Evolutionary conservation across 1,140 invertebrate genomes (phyloP), one percentile per base, ranked within the genome.

Genomic region (Ptiloglossa arizonensis): DNA sequence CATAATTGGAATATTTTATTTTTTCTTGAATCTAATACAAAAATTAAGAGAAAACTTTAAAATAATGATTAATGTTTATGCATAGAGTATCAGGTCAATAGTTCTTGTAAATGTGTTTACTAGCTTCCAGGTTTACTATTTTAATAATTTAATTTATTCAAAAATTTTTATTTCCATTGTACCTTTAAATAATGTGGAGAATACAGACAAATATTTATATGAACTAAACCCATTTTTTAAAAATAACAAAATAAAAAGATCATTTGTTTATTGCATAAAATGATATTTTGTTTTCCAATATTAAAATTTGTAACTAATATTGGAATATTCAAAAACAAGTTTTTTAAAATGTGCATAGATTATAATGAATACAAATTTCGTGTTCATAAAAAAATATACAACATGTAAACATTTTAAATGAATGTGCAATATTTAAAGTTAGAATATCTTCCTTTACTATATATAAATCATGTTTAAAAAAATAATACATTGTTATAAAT

Each of bases 401-500:
- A 9, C 32, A n/a, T 19, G 19, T n/a, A 29, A 57, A 38, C 38
- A 35, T 57, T 59, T 19, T 59, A 46, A 9, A 56, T 5, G 32
- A 32, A 22, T 19, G 22, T 29, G 13, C 32, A 17, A 19, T 66
- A 66, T 50, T 64, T 41, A 27, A 63, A 27, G 24, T 41, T 32
- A 66, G 41, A 66, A 48, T 32, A 66, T 5, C 24, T 48, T 66
- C 38, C 0, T 35, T 38, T 52, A n/a, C 27, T 19, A 70, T 54
- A 29, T 22, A n/a, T 52, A 72, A 67, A 79, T 64, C 48, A 68
- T 46, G 68, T 38, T 32, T 68, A 79, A 41, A 46, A 79, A 73
- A 81, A 79, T 72, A 78, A 69, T 72, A 56, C 35, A 17, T 63
- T 27, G 27, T 27, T 64, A 35, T n/a, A 75, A 73, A 54, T 64